Conservation (phyloP, 2,888 invertebrate genomes). For the Listrodromus nycthemerus region DNA sequence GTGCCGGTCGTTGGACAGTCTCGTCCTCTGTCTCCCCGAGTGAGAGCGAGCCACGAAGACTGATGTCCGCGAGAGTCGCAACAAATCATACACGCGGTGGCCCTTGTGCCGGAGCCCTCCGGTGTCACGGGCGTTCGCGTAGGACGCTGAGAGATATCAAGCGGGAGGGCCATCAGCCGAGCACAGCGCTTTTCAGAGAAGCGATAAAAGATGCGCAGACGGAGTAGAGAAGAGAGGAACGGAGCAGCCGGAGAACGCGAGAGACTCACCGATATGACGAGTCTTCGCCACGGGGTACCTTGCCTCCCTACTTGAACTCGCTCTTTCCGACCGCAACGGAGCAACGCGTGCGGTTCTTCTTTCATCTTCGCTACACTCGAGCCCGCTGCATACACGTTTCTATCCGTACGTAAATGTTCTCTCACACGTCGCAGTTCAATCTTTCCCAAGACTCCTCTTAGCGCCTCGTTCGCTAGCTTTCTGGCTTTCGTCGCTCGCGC, state of each 20-base stretch:
- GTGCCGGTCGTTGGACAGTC: conserved; percentile 63
- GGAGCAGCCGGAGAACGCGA: conserved; percentile 42
- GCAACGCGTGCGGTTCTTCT: conserved; percentile 59
- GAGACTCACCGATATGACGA: conserved; percentile 50
- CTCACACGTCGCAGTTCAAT: conserved; percentile 3
- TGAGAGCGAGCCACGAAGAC: conserved; percentile 40
- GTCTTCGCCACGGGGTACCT: conserved; percentile 58
- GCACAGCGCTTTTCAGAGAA: conserved; percentile 42
- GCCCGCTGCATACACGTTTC: not conserved
- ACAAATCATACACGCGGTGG: conserved; percentile 63
- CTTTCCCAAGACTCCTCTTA: conserved; percentile 47
- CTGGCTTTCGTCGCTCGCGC: conserved; percentile 53
- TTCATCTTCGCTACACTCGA: conserved; percentile 57
- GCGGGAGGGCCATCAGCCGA: conserved; percentile 4
- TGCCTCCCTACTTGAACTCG: conserved; percentile 31
- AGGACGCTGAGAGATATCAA: conserved; percentile 54
- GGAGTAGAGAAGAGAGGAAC: conserved; percentile 2
- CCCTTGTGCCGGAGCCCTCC: conserved; percentile 18
- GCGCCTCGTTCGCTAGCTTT: conserved; percentile 55
- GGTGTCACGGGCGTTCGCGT: conserved; percentile 55
- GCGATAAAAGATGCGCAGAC: conserved; percentile 30
- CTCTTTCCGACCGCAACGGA: not conserved
- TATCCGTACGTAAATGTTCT: not conserved
- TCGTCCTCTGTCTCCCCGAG: conserved; percentile 6
- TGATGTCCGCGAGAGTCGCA: conserved; percentile 52